phyloP scores from a whole-genome alignment of 2,797 vertebrate species.

The Poeciliopsis turneri region DNA sequence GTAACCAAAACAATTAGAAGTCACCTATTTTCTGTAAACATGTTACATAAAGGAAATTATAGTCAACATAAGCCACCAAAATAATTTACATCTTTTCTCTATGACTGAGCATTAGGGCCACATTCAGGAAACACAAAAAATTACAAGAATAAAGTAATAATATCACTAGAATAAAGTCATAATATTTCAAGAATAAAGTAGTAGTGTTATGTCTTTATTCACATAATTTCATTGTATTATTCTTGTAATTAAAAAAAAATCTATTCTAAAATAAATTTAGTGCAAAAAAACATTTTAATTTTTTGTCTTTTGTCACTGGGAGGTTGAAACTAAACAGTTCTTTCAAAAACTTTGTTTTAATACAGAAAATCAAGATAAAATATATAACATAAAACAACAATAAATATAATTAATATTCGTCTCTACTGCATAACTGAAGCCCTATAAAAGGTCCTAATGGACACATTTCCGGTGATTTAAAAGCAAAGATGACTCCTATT shows the following conservation, averaged over 20 bases:
- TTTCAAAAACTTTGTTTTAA: background rate
- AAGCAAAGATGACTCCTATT: background rate
- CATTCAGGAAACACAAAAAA: no score
- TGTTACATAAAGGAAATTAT: background rate
- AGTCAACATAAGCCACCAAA: background rate
- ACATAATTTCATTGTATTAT: no score
- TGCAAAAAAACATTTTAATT: rapidly evolving
- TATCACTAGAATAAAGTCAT: no score
- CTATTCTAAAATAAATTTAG: no score
- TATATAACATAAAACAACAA: background rate
- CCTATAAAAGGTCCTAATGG: background rate
- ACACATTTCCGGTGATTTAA: background rate
- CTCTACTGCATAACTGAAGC: no score
- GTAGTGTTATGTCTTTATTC: no score
- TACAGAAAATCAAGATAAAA: background rate
- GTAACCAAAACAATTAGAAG: background rate
- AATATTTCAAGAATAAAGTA: no score
- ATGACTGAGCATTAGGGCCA: no score
- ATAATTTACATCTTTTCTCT: background rate
- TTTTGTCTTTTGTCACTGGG: background rate
- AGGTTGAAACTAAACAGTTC: background rate
- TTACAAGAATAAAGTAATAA: no score
- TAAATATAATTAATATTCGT: background rate
- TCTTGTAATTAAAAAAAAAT: no score
- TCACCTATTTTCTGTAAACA: background rate